Evolutionary conservation across 2,113 vertebrate genomes (phyloP).

Genomic region (Planiliza haematocheilus): DNA sequence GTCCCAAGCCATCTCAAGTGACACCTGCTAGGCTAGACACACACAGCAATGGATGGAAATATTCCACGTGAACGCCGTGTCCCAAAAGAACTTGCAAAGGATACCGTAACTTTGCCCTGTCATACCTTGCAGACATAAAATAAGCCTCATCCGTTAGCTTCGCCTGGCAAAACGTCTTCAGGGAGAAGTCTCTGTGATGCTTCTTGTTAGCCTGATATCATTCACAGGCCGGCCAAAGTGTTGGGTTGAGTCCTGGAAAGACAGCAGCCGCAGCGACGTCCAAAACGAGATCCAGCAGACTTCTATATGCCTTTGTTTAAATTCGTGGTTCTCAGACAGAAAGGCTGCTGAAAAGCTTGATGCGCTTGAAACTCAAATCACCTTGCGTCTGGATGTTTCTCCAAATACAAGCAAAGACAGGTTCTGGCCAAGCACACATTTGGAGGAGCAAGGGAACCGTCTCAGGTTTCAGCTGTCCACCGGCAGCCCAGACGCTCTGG

Average conservation of each 20-base stretch:
- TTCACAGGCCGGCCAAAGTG: constrained; percentile 25
- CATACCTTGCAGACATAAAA: constrained; percentile 43
- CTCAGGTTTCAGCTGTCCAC: constrained; percentile 75
- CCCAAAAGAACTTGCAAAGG: constrained; percentile 38
- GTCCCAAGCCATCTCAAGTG: constrained; percentile 56
- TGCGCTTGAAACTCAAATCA: constrained; percentile 46
- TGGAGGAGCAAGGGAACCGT: constrained; percentile 39
- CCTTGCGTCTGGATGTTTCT: constrained; percentile 46
- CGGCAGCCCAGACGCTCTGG: constrained; percentile 34
- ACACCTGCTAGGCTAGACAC: constrained; percentile 64
- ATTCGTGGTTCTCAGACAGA: constrained; percentile 29
- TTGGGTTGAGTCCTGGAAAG: not conserved
- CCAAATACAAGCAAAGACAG: constrained; percentile 48
- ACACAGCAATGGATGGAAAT: constrained; percentile 55
- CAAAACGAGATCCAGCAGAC: constrained; percentile 8
- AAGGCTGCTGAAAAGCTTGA: constrained; percentile 51
- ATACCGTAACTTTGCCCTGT: constrained; percentile 30
- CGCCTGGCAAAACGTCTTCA: constrained; percentile 12
- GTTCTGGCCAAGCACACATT: constrained; percentile 39
- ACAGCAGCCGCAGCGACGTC: not conserved
- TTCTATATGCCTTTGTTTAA: constrained; percentile 3
- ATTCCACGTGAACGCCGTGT: constrained; percentile 45
- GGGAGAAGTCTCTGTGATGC: constrained; percentile 7
- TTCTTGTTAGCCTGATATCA: constrained; percentile 33
- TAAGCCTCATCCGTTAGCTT: constrained; percentile 21